Percentiles rank a stretch among this genome's conserved stretches.
phyloP scores from a whole-genome alignment of 2,113 vertebrate species.

The Triplophysa rosa region DNA sequence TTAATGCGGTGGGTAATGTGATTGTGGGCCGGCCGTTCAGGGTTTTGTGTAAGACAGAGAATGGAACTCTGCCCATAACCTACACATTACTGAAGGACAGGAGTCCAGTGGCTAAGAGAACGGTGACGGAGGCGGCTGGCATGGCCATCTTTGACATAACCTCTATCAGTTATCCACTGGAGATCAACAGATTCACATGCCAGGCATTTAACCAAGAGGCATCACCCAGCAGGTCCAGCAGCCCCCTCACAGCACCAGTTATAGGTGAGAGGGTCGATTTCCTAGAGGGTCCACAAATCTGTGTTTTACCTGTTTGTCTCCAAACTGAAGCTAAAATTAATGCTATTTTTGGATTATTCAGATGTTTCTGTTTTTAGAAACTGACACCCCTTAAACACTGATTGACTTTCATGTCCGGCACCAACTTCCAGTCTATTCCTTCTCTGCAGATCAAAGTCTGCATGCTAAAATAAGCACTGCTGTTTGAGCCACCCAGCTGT shows the following conservation, averaged over 20 bases:
- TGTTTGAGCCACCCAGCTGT: too few species aligned
- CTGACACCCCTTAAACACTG: neutral
- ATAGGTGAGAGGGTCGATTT: conserved; percentile 59
- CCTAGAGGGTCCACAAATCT: neutral
- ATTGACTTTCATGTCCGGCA: neutral
- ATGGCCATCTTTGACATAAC: conserved; percentile 61
- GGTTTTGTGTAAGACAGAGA: conserved; percentile 63
- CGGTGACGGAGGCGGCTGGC: neutral
- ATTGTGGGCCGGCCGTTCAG: conserved; percentile 65
- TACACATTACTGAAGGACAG: conserved; percentile 55
- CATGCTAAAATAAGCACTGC: neutral
- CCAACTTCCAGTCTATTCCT: neutral
- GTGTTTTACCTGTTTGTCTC: neutral
- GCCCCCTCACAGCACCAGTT: conserved; percentile 46
- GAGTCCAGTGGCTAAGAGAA: rapidly evolving
- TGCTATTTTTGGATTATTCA: neutral
- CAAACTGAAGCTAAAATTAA: too few species aligned
- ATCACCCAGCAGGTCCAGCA: neutral
- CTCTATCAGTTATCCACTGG: conserved; percentile 48
- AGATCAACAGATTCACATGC: conserved; percentile 57
- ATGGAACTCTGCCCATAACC: conserved; percentile 64
- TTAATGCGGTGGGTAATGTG: conserved; percentile 43
- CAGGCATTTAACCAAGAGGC: conserved; percentile 47
- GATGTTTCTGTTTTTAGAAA: conserved; percentile 2
- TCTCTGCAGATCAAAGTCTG: neutral